Evolutionary conservation across 2,113 vertebrate species (phyloP), one percentile per base, ranked within the genome.

Genomic region (Trichechus manatus): DNA sequence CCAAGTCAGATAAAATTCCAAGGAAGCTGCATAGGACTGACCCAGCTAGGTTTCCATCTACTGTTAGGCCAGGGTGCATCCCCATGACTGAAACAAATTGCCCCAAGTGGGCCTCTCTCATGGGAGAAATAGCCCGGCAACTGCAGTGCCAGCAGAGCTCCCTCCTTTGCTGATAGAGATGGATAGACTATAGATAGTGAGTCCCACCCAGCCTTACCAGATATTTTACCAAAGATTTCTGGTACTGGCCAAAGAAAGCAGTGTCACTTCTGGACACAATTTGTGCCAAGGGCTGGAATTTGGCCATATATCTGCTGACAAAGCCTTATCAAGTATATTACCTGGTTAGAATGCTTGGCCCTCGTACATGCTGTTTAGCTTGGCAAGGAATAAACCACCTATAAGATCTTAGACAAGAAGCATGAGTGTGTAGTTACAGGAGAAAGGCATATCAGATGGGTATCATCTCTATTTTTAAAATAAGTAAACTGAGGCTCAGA

Each of bases 361-460:
- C 4, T 91, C 53, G 23, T 44, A 72, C 61, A 91, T 63, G 23
- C 23, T 92, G 17, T 50, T 95, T 36, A 84, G 10, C 2, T 3
- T 83, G 63, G 29, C 6, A 94, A 87, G 42, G 63, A 93, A 90
- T 84, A 97, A 87, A 93, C 8, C 7, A 86, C 17, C 4, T 2
- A 74, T 0, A 64, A 36, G 22, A 72, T 68, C n/a, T 91, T 86
- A 44, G 63, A 78, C 44, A 87, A 86, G 75, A 92, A 75, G 36
- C 29, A 66, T 59, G 15, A 39, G 19, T 20, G 68, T 61, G 59
- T 78, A 78, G 42, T 92, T 63, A 53, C 3, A 86, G 39, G 42
- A 95, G 50, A 78, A 82, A 93, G 80, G 25, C 25, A 78, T 56
- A 74, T 68, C 78, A 42, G 11, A 94, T 8, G 44, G 59, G 53